Base-by-base conservation (phyloP, 1,140 invertebrate species). In the Lepidurus arcticus region DNA sequence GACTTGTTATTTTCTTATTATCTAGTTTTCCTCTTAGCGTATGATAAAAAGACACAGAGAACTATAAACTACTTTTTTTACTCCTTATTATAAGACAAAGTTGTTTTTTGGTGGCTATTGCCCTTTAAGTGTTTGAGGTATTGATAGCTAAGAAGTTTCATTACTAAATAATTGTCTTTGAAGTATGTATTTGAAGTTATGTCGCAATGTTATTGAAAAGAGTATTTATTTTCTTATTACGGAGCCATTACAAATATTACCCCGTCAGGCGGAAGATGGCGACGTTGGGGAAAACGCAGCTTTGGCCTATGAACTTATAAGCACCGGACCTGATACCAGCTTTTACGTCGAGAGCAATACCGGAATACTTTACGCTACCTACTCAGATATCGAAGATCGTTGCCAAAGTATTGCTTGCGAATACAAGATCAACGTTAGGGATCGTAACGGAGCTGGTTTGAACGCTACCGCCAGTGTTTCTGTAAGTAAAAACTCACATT, bases 241-340 rank as follows among this genome's bases (percentile, higher is more conserved):
- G 34, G 34, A 34, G 34, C 34, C 1, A 43, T 75, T 42, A 43
- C 44, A 74, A 21, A 10, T 26, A 21, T 75, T 26, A 8, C 1
- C 42, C n/a, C 1, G 21, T 24, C 24, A 76, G 76, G 76, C 76
- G 5, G 45, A 11, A 8, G 76, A 76, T 53, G 6, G n/a, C 4
- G 76, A 76, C 76, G 13, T 21, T 1, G 42, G 7, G 42, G 44
- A 47, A 76, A 76, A 76, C 21, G 76, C 76, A n/a, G 65, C n/a
- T 24, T 45, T 76, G 0, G 65, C 21, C 13, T 76, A 76, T 45
- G 44, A 76, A 9, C n/a, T 76, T 10, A 47, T 10, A 1, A 16
- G 53, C 21, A n/a, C 53, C 1, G 8, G 16, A 65, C 5, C 16
- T 21, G 53, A 65, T 21, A 65, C 16, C 53, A 53, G 26, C n/a